A percentile compares a stretch with the other conserved stretches of the same genome.
Conservation (phyloP, 2,797 vertebrate genomes). For the Notolabrus celidotus region DNA sequence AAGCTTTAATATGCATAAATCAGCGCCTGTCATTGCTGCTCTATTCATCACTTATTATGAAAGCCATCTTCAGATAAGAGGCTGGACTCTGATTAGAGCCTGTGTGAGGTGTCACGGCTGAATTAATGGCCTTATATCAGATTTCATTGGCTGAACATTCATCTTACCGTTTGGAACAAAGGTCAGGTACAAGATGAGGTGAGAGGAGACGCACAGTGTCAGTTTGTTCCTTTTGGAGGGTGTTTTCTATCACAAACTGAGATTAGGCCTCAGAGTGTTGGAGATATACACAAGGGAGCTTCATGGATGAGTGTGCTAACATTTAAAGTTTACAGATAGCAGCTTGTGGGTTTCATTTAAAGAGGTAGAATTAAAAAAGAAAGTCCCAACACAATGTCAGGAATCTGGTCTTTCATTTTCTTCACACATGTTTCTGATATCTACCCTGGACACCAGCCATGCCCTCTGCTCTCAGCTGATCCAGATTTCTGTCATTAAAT, state of each 20-base stretch:
- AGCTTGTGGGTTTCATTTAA: conserved; percentile 6
- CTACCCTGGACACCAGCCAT: conserved; percentile 56
- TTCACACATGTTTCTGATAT: conserved; percentile 69
- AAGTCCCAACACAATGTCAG: too few relatives aligned
- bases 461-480: conserved; percentile 57
- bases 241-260: conserved; percentile 22
- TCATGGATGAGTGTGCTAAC: background rate
- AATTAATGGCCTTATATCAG: conserved; percentile 64
- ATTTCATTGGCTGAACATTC: conserved; percentile 59
- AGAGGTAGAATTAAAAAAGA: background rate
- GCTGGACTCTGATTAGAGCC: conserved; percentile 58
- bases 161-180: conserved; percentile 69
- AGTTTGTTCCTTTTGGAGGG: conserved; percentile 34
- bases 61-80: conserved; percentile 61
- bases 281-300: conserved; percentile 22
- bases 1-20: conserved; percentile 1
- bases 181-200: conserved; percentile 71
- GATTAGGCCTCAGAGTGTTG: conserved; percentile 23
- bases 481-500: conserved; percentile 58
- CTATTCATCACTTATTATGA: conserved; percentile 51
- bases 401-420: too few relatives aligned
- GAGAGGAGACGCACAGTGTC: conserved; percentile 62
- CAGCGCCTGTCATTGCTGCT: background rate
- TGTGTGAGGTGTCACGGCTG: conserved; percentile 49
- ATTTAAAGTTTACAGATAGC: conserved; percentile 10